These are phyloP conservation scores for Proteles cristata DNA, from an alignment of 2,113 vertebrate genomes.

Conservation along the genomic window DNA sequence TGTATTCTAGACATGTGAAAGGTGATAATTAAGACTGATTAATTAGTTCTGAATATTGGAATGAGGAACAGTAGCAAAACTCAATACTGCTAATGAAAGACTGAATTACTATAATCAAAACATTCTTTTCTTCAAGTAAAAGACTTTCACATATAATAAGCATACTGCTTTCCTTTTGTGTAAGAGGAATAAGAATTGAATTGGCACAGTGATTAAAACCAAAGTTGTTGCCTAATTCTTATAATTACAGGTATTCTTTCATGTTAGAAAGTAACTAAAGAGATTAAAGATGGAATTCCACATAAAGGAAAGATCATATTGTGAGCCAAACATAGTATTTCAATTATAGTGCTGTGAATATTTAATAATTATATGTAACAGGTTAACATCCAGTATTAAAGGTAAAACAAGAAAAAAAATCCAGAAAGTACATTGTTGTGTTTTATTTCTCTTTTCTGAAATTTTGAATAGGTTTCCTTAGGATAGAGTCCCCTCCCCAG, in stretches of 20 bases:
- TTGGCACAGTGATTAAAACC: slow-evolving; percentile 49
- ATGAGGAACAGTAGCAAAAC: slow-evolving; percentile 50
- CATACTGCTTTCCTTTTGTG: slow-evolving; percentile 69
- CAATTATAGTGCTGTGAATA: neutral
- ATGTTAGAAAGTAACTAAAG: slow-evolving; percentile 36
- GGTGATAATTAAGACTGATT: slow-evolving; percentile 53
- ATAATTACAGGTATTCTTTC: slow-evolving; percentile 62
- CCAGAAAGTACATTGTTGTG: neutral
- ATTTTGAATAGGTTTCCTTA: neutral
- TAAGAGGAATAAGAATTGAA: slow-evolving; percentile 55
- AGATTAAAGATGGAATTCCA: slow-evolving; percentile 46
- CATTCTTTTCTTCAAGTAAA: slow-evolving; percentile 62
- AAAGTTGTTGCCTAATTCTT: slow-evolving; percentile 60
- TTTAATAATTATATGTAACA: slow-evolving; percentile 1
- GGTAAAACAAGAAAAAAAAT: slow-evolving; percentile 50
- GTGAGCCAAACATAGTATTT: neutral
- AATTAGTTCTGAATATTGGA: slow-evolving; percentile 61
- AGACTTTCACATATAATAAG: slow-evolving; percentile 48
- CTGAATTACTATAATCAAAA: slow-evolving; percentile 69
- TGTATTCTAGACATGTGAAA: slow-evolving; percentile 9
- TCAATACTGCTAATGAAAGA: slow-evolving; percentile 70
- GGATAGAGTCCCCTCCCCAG: neutral
- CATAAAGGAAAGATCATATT: neutral
- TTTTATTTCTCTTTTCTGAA: slow-evolving; percentile 9
- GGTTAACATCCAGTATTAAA: neutral